A percentile compares a stretch with the other conserved stretches of the same genome.
Conservation (phyloP, 2,888 invertebrate species). For the Silvanus unidentatus region DNA sequence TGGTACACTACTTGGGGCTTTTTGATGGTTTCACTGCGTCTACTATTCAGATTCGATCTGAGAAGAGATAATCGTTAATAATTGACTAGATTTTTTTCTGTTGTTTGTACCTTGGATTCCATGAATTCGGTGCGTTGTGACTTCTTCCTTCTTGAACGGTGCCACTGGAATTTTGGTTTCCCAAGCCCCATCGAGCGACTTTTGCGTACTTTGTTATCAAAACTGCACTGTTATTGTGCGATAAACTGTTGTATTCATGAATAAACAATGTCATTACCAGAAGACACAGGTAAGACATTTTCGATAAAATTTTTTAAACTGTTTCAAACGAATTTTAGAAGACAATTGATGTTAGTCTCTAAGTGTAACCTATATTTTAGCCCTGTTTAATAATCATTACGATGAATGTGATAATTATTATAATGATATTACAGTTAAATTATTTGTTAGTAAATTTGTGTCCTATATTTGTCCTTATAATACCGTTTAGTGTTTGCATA, state of each 20-base stretch:
- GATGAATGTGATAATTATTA: conserved; percentile 36
- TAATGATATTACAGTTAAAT: conserved; percentile 38
- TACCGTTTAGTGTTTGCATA: background rate
- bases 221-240: conserved; percentile 23
- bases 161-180: conserved; percentile 18
- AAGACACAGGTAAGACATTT: background rate
- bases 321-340: conserved; percentile 9
- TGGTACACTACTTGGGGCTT: conserved; percentile 26
- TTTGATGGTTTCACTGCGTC: conserved; percentile 8
- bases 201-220: conserved; percentile 40
- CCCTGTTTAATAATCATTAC: conserved; percentile 32
- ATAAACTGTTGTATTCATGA: conserved; percentile 21
- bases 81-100: background rate
- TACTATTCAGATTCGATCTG: conserved; percentile 34
- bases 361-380: conserved; percentile 28
- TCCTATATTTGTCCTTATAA: background rate
- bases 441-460: conserved; percentile 10
- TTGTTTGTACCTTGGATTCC: conserved; percentile 37
- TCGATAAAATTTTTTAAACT: background rate
- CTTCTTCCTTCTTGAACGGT: conserved; percentile 33
- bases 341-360: conserved; percentile 15
- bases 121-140: conserved; percentile 31
- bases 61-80: conserved; percentile 18
- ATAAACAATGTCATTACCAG: background rate
- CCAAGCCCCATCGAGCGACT: conserved; percentile 39